These are phyloP conservation scores for Pararge aegeria DNA, from an alignment of 1,140 invertebrate species.

Conservation along the genomic window DNA sequence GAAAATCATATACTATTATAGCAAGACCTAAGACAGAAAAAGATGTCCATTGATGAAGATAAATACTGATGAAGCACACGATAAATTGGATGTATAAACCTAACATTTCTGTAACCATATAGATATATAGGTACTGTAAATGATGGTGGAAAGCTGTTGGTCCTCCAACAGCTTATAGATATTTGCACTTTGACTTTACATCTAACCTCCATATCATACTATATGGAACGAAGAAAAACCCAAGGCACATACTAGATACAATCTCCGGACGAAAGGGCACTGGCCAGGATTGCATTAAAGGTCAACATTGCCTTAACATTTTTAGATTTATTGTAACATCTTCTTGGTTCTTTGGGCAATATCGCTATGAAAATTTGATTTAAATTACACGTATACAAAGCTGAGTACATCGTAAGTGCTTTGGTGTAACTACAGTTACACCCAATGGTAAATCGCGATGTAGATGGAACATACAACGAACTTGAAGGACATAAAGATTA, in stretches of 20 bases:
- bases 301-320: conserved; percentile 20
- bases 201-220: conserved; percentile 7
- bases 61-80: no score
- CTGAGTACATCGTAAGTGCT: no score
- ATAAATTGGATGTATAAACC: background rate
- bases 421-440: no score
- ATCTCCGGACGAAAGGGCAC: conserved; percentile 23
- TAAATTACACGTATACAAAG: background rate
- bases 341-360: background rate
- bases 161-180: background rate
- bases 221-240: conserved; percentile 9
- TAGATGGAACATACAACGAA: no score
- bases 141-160: no score
- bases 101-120: background rate
- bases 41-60: no score
- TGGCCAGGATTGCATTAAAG: conserved; percentile 21
- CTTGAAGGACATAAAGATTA: no score
- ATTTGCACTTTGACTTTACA: conserved; percentile 4
- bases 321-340: conserved; percentile 14
- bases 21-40: no score
- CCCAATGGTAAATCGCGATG: no score
- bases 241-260: conserved; percentile 12
- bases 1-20: no score
- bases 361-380: no score
- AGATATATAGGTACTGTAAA: background rate